Evolutionary conservation across 92 coral and sea anemone species (phyloP), one percentile per base, ranked within the genome.

Genomic region (Virgularia gustaviana): DNA sequence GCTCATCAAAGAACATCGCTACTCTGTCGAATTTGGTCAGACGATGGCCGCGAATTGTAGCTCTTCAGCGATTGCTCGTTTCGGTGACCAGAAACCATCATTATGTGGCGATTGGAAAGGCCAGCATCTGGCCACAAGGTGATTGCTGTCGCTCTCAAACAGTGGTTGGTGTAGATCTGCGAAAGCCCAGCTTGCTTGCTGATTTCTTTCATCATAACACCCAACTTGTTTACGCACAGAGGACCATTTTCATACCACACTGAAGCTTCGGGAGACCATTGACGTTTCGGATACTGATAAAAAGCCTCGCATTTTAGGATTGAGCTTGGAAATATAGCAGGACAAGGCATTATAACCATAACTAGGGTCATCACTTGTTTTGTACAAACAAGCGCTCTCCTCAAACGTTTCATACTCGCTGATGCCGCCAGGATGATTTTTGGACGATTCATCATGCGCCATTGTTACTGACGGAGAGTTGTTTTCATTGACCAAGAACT

Each of bases 1-100:
- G 57, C 22, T 51, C 64, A 6, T 34, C 78, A 7, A 27, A 84
- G 57, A 29, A 84, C 65, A 30, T 84, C 78, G 71, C 85, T 84
- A 62, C 88, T 80, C 53, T 79, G 81, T 25, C 79, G 85, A 34
- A 84, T 84, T 57, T 78, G 79, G 19, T 47, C 28, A n/a, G 74
- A 61, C 49, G 79, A 70, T 52, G 87, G 87, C 16, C 78, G 75
- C 31, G 43, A 29, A 84, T 79, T 53, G 55, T 83, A 83, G 45
- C 81, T 72, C 29, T 55, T 41, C 13, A 83, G 84, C 49, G 76
- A 60, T 16, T 68, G 49, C 55, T 84, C 85, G 23, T 74, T 74
- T 37, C 88, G 63, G 42, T 83, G 80, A 30, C 87, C 83, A 6
- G 83, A 82, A n/a, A 82, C 23, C 16, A 78, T 49, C 84, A 84